Evolutionary conservation across 2,113 vertebrate species (phyloP).

Genomic region (Eonycteris spelaea): DNA sequence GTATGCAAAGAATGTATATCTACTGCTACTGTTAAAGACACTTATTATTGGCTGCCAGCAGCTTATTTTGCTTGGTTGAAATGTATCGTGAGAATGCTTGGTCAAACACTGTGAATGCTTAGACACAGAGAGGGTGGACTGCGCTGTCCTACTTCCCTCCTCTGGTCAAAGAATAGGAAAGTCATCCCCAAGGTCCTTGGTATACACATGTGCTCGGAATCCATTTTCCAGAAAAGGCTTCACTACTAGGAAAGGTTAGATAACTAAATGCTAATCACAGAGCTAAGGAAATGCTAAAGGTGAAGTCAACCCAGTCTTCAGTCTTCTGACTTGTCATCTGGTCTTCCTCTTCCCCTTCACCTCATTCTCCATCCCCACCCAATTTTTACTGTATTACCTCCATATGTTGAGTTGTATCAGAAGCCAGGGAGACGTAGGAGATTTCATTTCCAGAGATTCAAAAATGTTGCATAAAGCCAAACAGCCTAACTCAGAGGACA

Average conservation of each 20-base stretch:
- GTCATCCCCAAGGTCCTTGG: neutral
- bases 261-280: neutral
- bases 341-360: neutral
- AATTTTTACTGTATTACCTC: neutral
- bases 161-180: neutral
- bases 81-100: neutral
- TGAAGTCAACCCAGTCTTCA: neutral
- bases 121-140: neutral
- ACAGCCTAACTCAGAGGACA: neutral
- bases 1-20: neutral
- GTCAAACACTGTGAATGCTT: neutral
- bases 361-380: rapidly evolving
- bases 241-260: neutral
- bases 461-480: neutral
- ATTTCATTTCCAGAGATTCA: neutral
- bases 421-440: neutral
- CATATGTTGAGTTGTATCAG: neutral
- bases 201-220: neutral
- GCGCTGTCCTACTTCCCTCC: neutral
- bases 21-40: neutral
- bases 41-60: neutral
- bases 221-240: neutral
- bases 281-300: neutral
- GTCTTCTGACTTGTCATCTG: neutral
- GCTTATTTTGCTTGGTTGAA: neutral